Base-by-base conservation (phyloP, 2,113 vertebrate species). In the Sceloporus tristichus region DNA sequence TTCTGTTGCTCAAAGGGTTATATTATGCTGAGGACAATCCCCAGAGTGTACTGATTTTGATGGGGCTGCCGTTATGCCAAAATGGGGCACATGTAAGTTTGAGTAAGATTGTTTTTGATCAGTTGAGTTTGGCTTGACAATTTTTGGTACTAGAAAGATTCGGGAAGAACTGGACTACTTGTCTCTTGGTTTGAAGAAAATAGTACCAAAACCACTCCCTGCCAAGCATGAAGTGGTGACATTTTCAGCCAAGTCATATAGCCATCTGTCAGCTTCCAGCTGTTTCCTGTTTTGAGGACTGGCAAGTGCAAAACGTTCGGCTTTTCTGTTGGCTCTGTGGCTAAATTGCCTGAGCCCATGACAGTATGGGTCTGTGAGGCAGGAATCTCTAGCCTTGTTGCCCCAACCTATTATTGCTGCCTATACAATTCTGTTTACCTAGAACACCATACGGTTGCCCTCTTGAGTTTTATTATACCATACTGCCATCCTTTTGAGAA, bases 281-380 rank as follows among this genome's bases (percentile, higher is more conserved):
- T 9, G 79, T 90, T 89, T 77, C 59, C 91, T 80, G 29, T 93
- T 93, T 90, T 80, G 18, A 88, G 93, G 90, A 95, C 92, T 93
- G 90, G 90, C 68, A 90, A 87, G 84, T 90, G 84, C 38, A 34
- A 88, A 86, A 53, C 91, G 93, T 91, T 16, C 9, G 92, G 93
- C 76, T 88, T 90, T 85, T 27, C 48, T 90, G 82, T 91, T 87
- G 77, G 88, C 91, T 93, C 93, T 89, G 93, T 87, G 93, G 81
- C 16, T 76, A 85, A 92, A 92, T 89, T 84, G 40, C 89, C 94
- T 88, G 85, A 79, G 0, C 0, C 1, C 6, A 85, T 94, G 93
- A 73, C 0, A 0, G 75, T 84, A 74, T 66, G 2, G 7, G 59
- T 84, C 38, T 19, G 34, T 40, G 0, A 6, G 38, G 42, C 59